Percentiles rank a stretch among this genome's conserved stretches.
phyloP scores from a whole-genome alignment of 2,113 vertebrate species.

The Ammospiza nelsoni region DNA sequence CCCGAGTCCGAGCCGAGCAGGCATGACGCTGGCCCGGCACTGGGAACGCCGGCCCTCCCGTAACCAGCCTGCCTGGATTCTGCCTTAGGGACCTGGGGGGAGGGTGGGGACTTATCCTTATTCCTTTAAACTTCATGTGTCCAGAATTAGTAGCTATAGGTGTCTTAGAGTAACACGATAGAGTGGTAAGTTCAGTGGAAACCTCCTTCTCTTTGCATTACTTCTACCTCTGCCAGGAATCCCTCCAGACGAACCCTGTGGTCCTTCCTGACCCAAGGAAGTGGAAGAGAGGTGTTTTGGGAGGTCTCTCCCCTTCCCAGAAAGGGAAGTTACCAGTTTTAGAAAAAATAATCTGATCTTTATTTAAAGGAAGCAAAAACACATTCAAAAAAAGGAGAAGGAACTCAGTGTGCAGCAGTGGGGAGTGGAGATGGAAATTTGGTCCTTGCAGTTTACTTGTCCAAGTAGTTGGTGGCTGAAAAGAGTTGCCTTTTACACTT shows the following conservation, averaged over 20 bases:
- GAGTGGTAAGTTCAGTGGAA: slow-evolving; percentile 61
- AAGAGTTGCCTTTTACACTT: slow-evolving; percentile 25
- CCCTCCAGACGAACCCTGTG: neutral
- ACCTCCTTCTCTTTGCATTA: slow-evolving; percentile 54
- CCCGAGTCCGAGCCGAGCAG: neutral
- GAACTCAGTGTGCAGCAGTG: neutral
- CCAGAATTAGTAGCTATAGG: slow-evolving; percentile 65
- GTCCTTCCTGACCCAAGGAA: slow-evolving; percentile 1
- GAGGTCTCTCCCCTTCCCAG: neutral
- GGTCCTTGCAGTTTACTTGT: neutral
- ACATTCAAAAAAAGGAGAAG: neutral
- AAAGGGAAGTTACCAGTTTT: neutral
- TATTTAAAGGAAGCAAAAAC: neutral
- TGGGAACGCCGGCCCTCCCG: neutral
- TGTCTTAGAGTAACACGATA: slow-evolving; percentile 63
- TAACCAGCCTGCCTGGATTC: slow-evolving; percentile 50
- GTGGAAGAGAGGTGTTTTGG: slow-evolving; percentile 7
- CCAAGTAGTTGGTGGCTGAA: neutral
- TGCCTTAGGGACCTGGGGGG: slow-evolving; percentile 58
- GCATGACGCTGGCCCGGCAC: neutral
- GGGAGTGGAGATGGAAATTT: neutral
- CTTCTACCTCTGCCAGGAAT: slow-evolving; percentile 71
- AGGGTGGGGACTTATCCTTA: slow-evolving; percentile 18
- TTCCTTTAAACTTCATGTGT: slow-evolving; percentile 65
- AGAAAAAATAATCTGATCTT: slow-evolving; percentile 16